Conservation (phyloP, 2,888 invertebrate genomes). For the Vannuccia rotundouncinata region DNA sequence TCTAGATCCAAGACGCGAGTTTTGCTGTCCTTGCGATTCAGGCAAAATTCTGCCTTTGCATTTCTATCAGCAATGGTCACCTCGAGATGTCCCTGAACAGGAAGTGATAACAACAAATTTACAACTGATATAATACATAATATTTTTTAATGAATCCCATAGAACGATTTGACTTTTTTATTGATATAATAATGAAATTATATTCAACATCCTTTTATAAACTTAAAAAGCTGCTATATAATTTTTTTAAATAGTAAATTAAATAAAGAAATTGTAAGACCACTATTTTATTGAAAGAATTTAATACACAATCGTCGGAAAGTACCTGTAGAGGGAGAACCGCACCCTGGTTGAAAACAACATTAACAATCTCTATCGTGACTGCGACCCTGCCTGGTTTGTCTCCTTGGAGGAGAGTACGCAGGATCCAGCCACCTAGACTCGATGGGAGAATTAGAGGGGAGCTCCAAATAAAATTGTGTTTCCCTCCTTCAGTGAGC, state of each 20-base stretch:
- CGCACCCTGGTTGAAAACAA: conserved; percentile 3
- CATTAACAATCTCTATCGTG: not conserved
- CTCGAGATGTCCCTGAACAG: not conserved
- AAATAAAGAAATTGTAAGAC: too few species aligned
- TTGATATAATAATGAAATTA: too few species aligned
- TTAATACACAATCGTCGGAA: too few species aligned
- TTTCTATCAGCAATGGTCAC: not conserved
- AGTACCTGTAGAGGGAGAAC: not conserved
- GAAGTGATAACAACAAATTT: too few species aligned
- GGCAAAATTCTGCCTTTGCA: not conserved
- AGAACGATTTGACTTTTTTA: too few species aligned
- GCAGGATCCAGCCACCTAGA: conserved; percentile 14
- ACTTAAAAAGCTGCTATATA: too few species aligned
- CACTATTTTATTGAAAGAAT: too few species aligned
- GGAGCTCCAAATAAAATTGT: conserved; percentile 5
- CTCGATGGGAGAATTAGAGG: not conserved
- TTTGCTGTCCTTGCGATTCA: not conserved
- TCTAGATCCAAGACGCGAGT: not conserved
- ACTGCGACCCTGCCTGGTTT: not conserved
- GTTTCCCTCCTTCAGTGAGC: not conserved
- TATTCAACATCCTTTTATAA: too few species aligned
- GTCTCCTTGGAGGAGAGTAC: conserved; percentile 1
- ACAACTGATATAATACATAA: too few species aligned
- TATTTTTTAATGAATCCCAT: too few species aligned
- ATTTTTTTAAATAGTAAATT: too few species aligned